Base-by-base conservation (phyloP, 1,140 invertebrate genomes). In the Drosophila arawakana region DNA sequence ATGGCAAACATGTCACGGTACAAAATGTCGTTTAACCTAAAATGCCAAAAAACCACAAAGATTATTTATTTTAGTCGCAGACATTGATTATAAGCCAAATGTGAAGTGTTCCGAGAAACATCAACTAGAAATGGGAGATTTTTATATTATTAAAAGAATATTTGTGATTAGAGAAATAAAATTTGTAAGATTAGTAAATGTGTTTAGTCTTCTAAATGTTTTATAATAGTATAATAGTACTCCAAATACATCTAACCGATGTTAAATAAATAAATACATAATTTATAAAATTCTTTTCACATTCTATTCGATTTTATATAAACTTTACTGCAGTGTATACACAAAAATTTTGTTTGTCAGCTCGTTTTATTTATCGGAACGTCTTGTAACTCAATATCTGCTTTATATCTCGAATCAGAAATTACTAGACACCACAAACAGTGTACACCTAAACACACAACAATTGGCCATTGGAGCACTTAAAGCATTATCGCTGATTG, bases 11-110 rank as follows among this genome's bases (percentile, higher is more conserved):
- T 89, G 84, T 89, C 84, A 83, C 81, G 78, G 78, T 84, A 89
- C 80, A 89, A 89, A 89, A 84, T 84, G 71, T 84, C 78, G 78
- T 75, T 89, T 89, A 89, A 89, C 74, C 84, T 84, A 73, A 78
- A 83, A 80, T 80, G 73, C 43, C 70, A 74, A 73, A 89, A 67
- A 89, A 62, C 59, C 55, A 72, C 81, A 73, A 71, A 88, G 59
- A 69, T 73, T 73, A 69, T 73, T 68, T 60, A 69, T 68, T 68
- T 73, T 68, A n/a, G 52, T 49, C 25, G 9, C 72, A 74, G 67
- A 58, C 59, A 35, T 58, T 60, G 66, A 57, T 63, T 74, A 37
- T 46, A 60, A 34, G 13, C 35, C 41, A 5, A n/a, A 39, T 52
- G 37, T 9, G 15, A 18, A 35, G 25, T 41, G 50, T 74, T 61